These are phyloP conservation scores for Campylorhamphus procurvoides DNA, from an alignment of 2,113 vertebrate genomes.

Conservation along the genomic window DNA sequence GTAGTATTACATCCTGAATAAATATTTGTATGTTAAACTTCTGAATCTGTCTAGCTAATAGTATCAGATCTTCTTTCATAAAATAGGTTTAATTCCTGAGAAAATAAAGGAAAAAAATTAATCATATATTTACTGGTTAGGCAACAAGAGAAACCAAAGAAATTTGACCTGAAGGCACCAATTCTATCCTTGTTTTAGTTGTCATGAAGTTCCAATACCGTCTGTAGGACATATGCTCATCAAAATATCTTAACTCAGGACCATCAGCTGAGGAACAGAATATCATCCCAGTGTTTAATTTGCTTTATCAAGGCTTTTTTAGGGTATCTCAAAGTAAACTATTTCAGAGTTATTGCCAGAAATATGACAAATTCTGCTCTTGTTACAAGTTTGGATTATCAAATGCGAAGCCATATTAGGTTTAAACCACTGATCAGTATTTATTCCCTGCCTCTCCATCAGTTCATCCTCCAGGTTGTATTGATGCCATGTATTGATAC, in stretches of 20 bases:
- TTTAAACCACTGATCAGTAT: neutral
- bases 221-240: accelerated
- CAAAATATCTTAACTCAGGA: neutral
- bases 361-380: neutral
- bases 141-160: neutral
- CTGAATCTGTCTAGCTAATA: neutral
- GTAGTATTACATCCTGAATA: neutral
- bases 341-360: neutral
- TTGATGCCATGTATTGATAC: neutral
- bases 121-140: neutral
- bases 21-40: neutral
- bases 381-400: neutral
- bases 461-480: too few species aligned
- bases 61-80: neutral
- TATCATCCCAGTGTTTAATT: neutral
- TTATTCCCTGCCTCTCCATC: neutral
- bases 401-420: accelerated
- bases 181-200: neutral
- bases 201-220: neutral
- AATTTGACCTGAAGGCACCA: neutral
- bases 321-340: neutral
- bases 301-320: neutral
- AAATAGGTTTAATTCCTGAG: neutral
- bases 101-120: neutral
- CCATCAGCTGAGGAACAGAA: neutral